Conservation (phyloP, 2,888 invertebrate genomes). For the Heliconius aoede region DNA sequence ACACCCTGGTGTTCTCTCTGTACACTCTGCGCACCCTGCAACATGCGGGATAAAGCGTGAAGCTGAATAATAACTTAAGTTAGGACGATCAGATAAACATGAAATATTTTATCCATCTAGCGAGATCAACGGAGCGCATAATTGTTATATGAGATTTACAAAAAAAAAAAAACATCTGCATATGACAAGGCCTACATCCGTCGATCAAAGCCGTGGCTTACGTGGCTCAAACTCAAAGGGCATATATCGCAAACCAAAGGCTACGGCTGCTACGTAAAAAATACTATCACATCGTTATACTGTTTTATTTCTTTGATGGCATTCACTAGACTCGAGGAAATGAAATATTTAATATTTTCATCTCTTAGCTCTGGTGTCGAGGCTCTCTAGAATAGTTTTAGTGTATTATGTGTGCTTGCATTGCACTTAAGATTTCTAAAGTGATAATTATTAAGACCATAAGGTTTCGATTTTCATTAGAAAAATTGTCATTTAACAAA, state of each 20-base stretch:
- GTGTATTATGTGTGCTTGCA: no score
- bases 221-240: slow-evolving; percentile 1
- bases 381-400: no score
- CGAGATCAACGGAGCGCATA: not conserved
- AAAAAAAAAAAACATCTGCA: not conserved
- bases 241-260: slow-evolving; percentile 3
- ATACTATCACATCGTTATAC: not conserved
- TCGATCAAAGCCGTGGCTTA: not conserved
- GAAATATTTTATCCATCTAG: not conserved
- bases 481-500: no score
- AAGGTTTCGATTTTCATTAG: no score
- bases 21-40: no score
- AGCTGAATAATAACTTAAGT: not conserved
- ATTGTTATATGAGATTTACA: not conserved
- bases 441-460: no score
- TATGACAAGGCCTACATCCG: not conserved
- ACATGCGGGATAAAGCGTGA: no score
- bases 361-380: no score
- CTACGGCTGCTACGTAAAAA: not conserved
- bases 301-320: not conserved
- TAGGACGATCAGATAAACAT: not conserved
- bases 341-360: no score
- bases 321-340: no score
- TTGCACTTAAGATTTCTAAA: no score
- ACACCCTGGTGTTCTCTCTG: no score